phyloP scores from a whole-genome alignment of 2,113 vertebrate genomes.

The Lates calcarifer region DNA sequence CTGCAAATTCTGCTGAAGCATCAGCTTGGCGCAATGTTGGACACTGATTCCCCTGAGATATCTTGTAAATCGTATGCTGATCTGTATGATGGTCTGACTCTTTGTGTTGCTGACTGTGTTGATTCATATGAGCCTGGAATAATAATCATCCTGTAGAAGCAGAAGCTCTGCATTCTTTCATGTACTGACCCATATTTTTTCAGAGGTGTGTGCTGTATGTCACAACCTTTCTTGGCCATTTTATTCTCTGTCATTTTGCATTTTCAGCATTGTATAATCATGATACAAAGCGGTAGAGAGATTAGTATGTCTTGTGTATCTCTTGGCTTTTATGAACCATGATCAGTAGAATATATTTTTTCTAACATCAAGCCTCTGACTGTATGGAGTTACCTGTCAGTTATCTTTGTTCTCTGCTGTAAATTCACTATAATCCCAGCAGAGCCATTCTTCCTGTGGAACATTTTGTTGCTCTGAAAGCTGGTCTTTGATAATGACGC shows the following conservation, averaged over 20 bases:
- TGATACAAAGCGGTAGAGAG: background rate
- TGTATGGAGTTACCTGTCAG: conserved; percentile 1
- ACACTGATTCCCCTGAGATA: conserved; percentile 37
- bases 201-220: background rate
- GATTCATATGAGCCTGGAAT: conserved; percentile 32
- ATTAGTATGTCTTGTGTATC: background rate
- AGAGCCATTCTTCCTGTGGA: background rate
- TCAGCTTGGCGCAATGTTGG: conserved; percentile 25
- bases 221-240: conserved; percentile 6
- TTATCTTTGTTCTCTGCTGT: background rate
- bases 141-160: background rate
- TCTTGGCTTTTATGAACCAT: background rate
- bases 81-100: conserved; percentile 32
- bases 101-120: conserved; percentile 59
- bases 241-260: background rate
- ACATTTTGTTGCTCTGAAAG: conserved; percentile 2
- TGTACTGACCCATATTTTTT: conserved; percentile 32
- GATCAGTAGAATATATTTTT: background rate
- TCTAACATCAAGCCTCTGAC: background rate
- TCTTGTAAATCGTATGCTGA: conserved; percentile 41
- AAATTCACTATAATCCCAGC: conserved; percentile 3
- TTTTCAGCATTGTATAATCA: background rate
- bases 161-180: conserved; percentile 16
- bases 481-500: conserved; percentile 4
- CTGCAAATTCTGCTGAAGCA: conserved; percentile 42